A percentile compares a stretch with the other conserved stretches of the same genome.
Conservation (phyloP, 2,113 vertebrate genomes). For the Chauna torquata region DNA sequence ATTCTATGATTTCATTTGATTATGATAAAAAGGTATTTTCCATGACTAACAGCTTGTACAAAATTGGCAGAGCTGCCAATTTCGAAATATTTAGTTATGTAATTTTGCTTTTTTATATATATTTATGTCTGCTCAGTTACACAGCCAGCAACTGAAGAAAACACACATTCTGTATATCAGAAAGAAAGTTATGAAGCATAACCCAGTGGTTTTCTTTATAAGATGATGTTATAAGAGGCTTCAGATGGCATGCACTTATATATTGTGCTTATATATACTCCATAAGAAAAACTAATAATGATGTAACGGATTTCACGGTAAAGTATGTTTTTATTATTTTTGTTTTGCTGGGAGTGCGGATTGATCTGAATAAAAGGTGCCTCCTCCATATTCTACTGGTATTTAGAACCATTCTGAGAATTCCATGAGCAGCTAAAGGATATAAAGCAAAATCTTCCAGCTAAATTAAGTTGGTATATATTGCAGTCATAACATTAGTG, state of each 20-base stretch:
- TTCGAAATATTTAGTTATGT: background rate
- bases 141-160: background rate
- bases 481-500: background rate
- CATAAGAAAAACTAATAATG: background rate
- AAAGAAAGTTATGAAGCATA: background rate
- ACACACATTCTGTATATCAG: background rate
- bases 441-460: background rate
- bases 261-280: background rate
- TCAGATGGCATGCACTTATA: background rate
- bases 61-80: background rate
- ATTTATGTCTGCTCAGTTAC: background rate
- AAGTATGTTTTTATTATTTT: background rate
- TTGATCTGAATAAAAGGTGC: background rate
- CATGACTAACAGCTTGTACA: background rate
- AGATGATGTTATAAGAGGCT: background rate
- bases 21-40: slow-evolving; percentile 29
- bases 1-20: slow-evolving; percentile 40
- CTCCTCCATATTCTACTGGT: background rate
- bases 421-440: background rate
- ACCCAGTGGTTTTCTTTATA: background rate
- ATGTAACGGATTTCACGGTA: background rate
- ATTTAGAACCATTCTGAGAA: background rate
- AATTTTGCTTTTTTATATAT: background rate
- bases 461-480: background rate
- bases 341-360: background rate